These are phyloP conservation scores for Hydrolagus affinis DNA, from an alignment of 2,113 vertebrate species.

Conservation along the genomic window DNA sequence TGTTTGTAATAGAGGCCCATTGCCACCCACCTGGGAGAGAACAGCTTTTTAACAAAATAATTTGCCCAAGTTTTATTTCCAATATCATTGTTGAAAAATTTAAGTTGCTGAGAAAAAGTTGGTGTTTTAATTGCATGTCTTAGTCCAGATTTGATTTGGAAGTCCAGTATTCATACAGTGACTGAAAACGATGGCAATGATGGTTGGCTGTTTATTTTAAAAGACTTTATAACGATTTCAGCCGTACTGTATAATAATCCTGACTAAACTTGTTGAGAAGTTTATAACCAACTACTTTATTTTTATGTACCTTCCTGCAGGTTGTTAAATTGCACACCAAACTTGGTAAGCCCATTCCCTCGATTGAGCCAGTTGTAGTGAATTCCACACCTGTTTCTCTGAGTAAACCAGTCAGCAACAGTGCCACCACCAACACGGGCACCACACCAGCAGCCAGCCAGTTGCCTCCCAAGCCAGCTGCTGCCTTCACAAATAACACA, in stretches of 20 bases:
- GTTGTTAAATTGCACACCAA: constrained; percentile 72
- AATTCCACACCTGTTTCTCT: constrained; percentile 50
- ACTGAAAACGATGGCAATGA: background rate
- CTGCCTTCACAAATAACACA: background rate
- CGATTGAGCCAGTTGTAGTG: constrained; percentile 56
- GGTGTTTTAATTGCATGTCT: no score
- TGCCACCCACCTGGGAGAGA: no score
- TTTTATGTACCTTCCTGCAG: constrained; percentile 45
- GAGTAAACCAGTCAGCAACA: constrained; percentile 48
- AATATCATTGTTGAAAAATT: no score
- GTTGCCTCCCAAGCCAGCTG: constrained; percentile 31
- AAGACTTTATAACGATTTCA: background rate
- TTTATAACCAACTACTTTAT: no score
- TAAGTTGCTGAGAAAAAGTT: no score
- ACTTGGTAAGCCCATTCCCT: constrained; percentile 71
- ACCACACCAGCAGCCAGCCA: constrained; percentile 36
- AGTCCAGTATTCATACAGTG: background rate
- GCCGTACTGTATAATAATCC: background rate
- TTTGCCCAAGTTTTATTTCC: no score
- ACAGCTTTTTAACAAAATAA: no score
- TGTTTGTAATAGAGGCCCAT: no score
- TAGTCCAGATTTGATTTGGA: no score
- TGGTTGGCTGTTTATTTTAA: background rate
- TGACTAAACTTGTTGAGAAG: no score
- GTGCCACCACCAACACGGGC: constrained; percentile 8